Base-by-base conservation (phyloP, 2,888 invertebrate genomes). In the Eristalis arbustorum region DNA sequence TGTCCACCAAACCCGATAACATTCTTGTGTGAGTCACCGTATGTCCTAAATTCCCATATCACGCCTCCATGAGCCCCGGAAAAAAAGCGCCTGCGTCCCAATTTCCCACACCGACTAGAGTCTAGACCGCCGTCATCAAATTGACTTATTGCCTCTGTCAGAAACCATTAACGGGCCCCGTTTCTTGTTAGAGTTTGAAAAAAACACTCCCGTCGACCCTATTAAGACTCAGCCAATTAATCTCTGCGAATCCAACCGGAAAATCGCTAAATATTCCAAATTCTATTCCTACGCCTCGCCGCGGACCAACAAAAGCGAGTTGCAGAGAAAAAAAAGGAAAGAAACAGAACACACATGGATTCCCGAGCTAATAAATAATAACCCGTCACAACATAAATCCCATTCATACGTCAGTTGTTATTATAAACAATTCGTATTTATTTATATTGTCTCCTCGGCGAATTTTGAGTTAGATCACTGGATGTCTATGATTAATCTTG, bases 301-400 rank as follows among this genome's bases (percentile, higher is more conserved):
- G 3, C 3, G n/a, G n/a, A 49, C 1, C n/a, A 49, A 1, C 49
- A 18, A n/a, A 49, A 18, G n/a, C 1, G 14, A n/a, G 3, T 11
- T 11, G 8, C 11, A 11, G 1, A 40, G 13, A 40, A 40, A 40
- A 2, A 18, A n/a, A 1, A 49, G 49, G n/a, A 18, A 49, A 49
- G 18, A 18, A 18, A 49, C 49, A 18, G 49, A 49, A 49, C 49
- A 49, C 18, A 18, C 49, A 49, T 18, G 49, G 49, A 31, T 22
- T 42, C 18, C n/a, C 5, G 14, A 28, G n/a, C 13, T 18, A 61
- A 75, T 59, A 28, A 57, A 61, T 31, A 76, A 42, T 22, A 59
- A 49, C 8, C 34, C 25, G 23, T 56, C 18, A 31, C 11, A 28
- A 62, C 25, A 68, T 63, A 69, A 76, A 63, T 76, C 56, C 34